Base-by-base conservation (phyloP, 2,113 vertebrate genomes). In the Dasypus novemcinctus region DNA sequence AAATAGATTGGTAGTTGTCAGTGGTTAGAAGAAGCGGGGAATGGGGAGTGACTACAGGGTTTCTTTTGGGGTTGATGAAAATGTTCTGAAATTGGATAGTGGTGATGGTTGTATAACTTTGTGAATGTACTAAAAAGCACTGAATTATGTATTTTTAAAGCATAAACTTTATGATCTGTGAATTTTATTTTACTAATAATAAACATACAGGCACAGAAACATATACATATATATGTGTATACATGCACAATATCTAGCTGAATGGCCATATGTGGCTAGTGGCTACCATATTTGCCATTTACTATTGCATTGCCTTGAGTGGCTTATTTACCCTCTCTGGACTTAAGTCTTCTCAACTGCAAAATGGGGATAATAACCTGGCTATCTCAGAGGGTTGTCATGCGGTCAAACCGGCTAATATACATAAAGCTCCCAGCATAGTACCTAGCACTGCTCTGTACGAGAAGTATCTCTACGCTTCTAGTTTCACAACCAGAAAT, bases 41-140 rank as follows among this genome's bases (percentile, higher is more conserved):
- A 4, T 7, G 2, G 49, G 10, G 11, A 68, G 6, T 15, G n/a
- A 46, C 18, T 21, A 14, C 2, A 2, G 46, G 5, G 11, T 38
- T 71, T 23, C 75, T 71, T 17, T 9, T 18, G 1, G 23, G n/a
- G 2, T 2, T 33, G 23, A 41, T 6, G 12, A 43, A 57, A 54
- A 31, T 46, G 7, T 49, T 49, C 64, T 59, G 52, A 71, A 52
- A 31, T 76, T 41, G 41, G 63, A 4, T 23, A 7, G 31, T 36
- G 57, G 21, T 76, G 2, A 31, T 69, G n/a, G 41, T 7, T 17
- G n/a, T 13, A 18, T 36, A 57, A 0, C 79, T 85, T 41, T 54
- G 49, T 81, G 21, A 21, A 33, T 75, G 46, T 25, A 14, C 27
- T 83, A 20, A 64, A 69, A 86, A 4, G 25, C 27, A 9, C 21